A percentile compares a stretch with the other conserved stretches of the same genome.
phyloP scores from a whole-genome alignment of 2,113 vertebrate species.

The Rattus rattus region DNA sequence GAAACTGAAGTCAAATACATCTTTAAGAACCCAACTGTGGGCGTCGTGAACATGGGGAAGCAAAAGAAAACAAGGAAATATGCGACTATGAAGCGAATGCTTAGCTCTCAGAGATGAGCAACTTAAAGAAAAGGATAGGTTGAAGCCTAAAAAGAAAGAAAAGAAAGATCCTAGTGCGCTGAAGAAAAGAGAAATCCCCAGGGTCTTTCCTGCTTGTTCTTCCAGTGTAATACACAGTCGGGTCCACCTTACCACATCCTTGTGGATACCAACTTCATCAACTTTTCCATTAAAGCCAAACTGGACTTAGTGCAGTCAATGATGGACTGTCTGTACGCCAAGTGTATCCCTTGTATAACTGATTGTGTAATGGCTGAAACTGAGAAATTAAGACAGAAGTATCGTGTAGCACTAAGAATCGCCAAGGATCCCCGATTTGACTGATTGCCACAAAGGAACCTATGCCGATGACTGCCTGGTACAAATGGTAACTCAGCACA shows the following conservation, averaged over 20 bases:
- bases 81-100: too few species aligned
- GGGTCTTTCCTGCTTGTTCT: conserved; percentile 97
- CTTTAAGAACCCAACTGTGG: background rate
- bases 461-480: too few species aligned
- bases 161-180: conserved; percentile 93
- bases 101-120: too few species aligned
- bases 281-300: conserved; percentile 99
- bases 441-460: too few species aligned
- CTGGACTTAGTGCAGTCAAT: conserved; percentile 98
- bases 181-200: conserved; percentile 95
- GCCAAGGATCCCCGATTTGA: too few species aligned
- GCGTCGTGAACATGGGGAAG: too few species aligned
- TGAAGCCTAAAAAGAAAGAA: conserved; percentile 90
- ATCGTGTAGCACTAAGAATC: too few species aligned
- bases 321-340: conserved; percentile 99
- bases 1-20: background rate
- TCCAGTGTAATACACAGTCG: conserved; percentile 98
- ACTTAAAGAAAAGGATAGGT: conserved; percentile 91
- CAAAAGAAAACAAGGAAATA: too few species aligned
- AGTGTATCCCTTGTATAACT: conserved; percentile 89
- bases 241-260: conserved; percentile 97
- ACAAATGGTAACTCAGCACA: too few species aligned
- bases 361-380: too few species aligned
- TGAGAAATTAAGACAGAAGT: too few species aligned
- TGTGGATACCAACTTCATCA: conserved; percentile 99